Evolutionary conservation across 2,113 vertebrate species (phyloP).

Genomic region (Fregetta grallaria): DNA sequence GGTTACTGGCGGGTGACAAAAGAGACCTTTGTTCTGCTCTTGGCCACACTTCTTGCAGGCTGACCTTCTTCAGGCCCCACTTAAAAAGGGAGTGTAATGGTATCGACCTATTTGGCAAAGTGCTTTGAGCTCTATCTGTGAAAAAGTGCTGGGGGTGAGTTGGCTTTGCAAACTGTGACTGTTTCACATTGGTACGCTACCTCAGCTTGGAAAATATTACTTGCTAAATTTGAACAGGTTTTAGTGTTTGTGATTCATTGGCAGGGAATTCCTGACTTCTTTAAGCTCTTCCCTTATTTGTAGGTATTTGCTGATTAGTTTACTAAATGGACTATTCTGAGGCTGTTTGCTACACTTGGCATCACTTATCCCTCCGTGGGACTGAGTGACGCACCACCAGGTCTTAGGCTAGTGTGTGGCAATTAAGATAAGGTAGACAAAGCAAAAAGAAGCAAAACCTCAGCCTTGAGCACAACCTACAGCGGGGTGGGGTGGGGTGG

Average conservation of each 20-base stretch:
- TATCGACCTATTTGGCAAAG: neutral
- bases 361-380: fast-evolving
- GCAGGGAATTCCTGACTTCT: neutral
- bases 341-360: neutral
- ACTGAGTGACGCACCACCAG: neutral
- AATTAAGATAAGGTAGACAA: neutral
- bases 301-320: neutral
- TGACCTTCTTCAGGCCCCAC: neutral
- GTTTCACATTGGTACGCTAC: fast-evolving
- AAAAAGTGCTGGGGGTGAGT: neutral
- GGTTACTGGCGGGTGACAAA: neutral
- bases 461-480: neutral
- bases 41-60: neutral
- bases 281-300: constrained; percentile 6
- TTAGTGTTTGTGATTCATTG: neutral
- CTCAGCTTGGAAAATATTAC: neutral
- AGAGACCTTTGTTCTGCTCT: neutral
- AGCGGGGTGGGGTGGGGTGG: neutral
- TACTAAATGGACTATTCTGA: neutral
- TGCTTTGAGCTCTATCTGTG: neutral
- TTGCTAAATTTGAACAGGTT: neutral
- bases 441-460: neutral
- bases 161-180: neutral
- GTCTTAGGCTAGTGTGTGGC: neutral
- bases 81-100: neutral